A percentile compares a stretch with the other conserved stretches of the same genome.
These are phyloP conservation scores for Carterocephalus palaemon DNA, from an alignment of 2,888 invertebrate species.

Conservation along the genomic window DNA sequence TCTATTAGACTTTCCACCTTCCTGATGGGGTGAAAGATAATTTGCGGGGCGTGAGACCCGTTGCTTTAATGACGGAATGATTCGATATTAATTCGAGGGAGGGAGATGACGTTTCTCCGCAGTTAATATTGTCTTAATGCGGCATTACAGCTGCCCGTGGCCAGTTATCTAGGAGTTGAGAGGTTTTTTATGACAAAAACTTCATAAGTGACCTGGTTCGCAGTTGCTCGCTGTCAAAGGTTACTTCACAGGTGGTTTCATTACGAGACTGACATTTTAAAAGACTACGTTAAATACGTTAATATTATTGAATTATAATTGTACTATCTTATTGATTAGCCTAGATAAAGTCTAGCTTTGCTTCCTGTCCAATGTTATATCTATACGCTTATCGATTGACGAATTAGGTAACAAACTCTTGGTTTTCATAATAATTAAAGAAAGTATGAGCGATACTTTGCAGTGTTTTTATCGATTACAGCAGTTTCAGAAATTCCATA, in stretches of 20 bases:
- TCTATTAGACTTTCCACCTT: conserved; percentile 76
- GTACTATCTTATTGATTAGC: no score
- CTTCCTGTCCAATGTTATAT: no score
- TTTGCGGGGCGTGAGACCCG: conserved; percentile 72
- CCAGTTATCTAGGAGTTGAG: conserved; percentile 49
- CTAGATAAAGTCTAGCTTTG: no score
- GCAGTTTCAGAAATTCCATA: no score
- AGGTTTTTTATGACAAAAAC: conserved; percentile 42
- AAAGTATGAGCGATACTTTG: no score
- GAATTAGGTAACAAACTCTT: no score
- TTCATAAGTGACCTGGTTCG: conserved; percentile 32
- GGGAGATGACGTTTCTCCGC: conserved; percentile 54
- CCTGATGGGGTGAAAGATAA: conserved; percentile 76
- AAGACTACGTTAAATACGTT: no score
- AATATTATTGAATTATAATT: no score
- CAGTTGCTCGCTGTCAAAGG: conserved; percentile 19
- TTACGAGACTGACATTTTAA: no score
- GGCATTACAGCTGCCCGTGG: conserved; percentile 49
- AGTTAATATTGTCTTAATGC: conserved; percentile 48
- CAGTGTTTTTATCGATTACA: no score
- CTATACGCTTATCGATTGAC: no score
- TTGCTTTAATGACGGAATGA: conserved; percentile 72
- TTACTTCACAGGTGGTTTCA: conserved; percentile 5
- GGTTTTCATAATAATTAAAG: no score
- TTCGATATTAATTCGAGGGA: conserved; percentile 75